These are phyloP conservation scores for Callyntrura sp. DNA, from an alignment of 2,888 invertebrate species.

Conservation along the genomic window DNA sequence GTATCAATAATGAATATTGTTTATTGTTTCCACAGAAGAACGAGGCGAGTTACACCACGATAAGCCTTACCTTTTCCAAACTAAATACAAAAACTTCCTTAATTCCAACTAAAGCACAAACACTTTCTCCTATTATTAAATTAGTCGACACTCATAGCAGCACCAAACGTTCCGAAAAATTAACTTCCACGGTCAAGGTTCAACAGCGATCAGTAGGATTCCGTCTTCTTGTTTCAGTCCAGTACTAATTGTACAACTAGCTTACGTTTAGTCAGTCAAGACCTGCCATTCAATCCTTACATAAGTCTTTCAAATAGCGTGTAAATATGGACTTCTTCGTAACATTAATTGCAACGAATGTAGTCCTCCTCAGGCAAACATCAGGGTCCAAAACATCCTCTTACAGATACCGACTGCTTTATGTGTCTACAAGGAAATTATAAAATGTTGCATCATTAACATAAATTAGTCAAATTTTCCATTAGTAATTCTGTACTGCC, in stretches of 20 bases:
- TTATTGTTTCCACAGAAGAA: too few relatives aligned
- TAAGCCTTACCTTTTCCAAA: not conserved
- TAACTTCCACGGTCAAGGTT: not conserved
- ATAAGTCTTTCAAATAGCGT: not conserved
- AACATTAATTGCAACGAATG: not conserved
- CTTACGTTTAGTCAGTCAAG: slow-evolving; percentile 33
- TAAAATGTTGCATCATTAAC: too few relatives aligned
- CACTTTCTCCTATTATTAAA: not conserved
- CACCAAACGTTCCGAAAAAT: slow-evolving; percentile 21
- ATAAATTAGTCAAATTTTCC: too few relatives aligned
- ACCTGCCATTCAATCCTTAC: not conserved
- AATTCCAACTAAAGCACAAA: too few relatives aligned
- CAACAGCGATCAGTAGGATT: not conserved
- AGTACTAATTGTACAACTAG: slow-evolving; percentile 27
- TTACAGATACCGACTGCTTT: not conserved
- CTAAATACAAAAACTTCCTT: not conserved
- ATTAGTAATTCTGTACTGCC: too few relatives aligned
- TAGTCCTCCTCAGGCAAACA: not conserved
- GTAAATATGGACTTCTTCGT: not conserved
- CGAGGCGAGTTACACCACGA: not conserved
- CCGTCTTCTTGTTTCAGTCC: not conserved
- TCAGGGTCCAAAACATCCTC: not conserved
- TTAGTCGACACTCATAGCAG: slow-evolving; percentile 23
- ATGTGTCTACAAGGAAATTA: too few relatives aligned
- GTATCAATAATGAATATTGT: too few relatives aligned